Evolutionary conservation across 2,888 invertebrate species (phyloP), one percentile per base, ranked within the genome.

Genomic region (Coelinius sp.): DNA sequence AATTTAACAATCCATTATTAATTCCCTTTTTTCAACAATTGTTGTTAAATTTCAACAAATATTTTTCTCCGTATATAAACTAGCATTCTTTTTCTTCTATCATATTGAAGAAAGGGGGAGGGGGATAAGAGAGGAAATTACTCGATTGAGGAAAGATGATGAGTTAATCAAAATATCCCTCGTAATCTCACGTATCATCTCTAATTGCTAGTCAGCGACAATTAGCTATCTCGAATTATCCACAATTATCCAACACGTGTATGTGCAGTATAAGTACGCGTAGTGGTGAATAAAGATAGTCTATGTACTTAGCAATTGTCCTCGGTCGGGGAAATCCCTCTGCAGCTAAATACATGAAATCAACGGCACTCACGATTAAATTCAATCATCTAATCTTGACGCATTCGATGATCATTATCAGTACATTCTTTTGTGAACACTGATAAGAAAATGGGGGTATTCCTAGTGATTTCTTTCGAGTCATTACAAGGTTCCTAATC

Each of bases 181-280:
- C 56, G 20, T 56, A 27, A 56, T 56, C 56, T 56, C 63, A 63
- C 49, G 63, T 69, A 46, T 52, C 52, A 38, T 52, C 38, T 64
- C 31, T 14, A 27, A 46, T 22, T 44, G 56, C 41, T 59, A 14
- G 27, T 44, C 35, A 49, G 22, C 63, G 63, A 38, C 63, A 69
- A 63, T 63, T 69, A 52, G 24, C 49, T 35, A 63, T 69, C 69
- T 38, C 38, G 24, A 63, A 69, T 63, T 46, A 69, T 63, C 35
- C 20, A 63, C 63, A 63, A 69, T 69, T 69, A 69, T 63, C 63
- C 52, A 63, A 49, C 49, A 31, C 63, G 59, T 63, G 63, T 69
- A 17, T 44, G 56, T 56, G 25, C 41, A 38, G 44, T 56, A 44
- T 63, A 22, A 52, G 49, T 69, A 24, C 46, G 69, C 22, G 59